A percentile compares a stretch with the other conserved stretches of the same genome.
These are phyloP conservation scores for Nomada ferruginata DNA, from an alignment of 2,888 invertebrate genomes.

Conservation along the genomic window DNA sequence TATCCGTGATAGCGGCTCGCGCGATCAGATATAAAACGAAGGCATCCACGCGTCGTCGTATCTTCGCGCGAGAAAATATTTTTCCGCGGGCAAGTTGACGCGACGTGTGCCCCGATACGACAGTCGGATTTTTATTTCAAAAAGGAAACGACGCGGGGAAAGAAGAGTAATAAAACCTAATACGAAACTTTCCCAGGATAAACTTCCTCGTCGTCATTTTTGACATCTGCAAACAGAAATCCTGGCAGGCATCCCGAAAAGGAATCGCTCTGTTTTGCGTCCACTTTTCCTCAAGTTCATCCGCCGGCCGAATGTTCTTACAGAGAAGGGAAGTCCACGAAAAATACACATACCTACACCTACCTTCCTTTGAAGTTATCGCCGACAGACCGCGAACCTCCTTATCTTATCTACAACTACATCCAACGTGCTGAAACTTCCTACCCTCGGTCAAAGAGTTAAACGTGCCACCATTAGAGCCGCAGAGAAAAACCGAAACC, in stretches of 20 bases:
- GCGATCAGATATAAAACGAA: conserved; percentile 7
- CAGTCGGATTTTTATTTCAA: conserved; percentile 52
- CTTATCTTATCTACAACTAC: conserved; percentile 18
- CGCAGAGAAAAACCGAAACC: background rate
- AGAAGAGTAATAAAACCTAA: conserved; percentile 17
- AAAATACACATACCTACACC: conserved; percentile 33
- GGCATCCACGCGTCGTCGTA: background rate
- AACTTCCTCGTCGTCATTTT: conserved; percentile 73
- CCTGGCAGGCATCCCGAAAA: conserved; percentile 73
- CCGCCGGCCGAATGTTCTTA: conserved; percentile 28
- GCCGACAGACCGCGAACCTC: conserved; percentile 23
- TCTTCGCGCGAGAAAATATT: conserved; percentile 31
- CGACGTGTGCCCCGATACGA: conserved; percentile 45
- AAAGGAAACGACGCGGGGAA: conserved; percentile 14
- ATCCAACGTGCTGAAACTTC: conserved; percentile 12
- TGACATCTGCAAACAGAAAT: conserved; percentile 79
- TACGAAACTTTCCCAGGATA: conserved; percentile 70
- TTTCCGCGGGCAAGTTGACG: conserved; percentile 60
- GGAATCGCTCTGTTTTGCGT: conserved; percentile 11
- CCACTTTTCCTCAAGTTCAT: conserved; percentile 26
- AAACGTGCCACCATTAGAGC: background rate
- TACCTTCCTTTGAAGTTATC: conserved; percentile 11
- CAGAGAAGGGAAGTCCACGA: conserved; percentile 8
- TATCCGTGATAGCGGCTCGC: conserved; percentile 22
- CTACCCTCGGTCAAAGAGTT: conserved; percentile 5